Evolutionary conservation across 2,888 invertebrate genomes (phyloP).

Genomic region (Priocnemis perturbator): DNA sequence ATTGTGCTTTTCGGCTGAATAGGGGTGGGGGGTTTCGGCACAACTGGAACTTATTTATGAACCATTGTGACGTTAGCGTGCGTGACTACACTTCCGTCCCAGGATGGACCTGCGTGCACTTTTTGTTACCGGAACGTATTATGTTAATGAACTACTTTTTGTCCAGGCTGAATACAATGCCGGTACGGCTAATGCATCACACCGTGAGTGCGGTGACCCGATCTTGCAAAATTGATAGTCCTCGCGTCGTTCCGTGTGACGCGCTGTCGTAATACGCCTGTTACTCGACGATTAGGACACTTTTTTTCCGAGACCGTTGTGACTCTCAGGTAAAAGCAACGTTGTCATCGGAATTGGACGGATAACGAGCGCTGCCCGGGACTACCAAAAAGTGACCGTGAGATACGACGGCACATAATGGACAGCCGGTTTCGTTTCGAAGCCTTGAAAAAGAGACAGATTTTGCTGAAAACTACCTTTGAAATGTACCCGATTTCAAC

Average conservation of each 20-base stretch:
- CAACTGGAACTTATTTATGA: conserved; percentile 47
- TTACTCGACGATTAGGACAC: no score
- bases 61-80: conserved; percentile 47
- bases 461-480: no score
- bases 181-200: conserved; percentile 15
- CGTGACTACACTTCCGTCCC: conserved; percentile 43
- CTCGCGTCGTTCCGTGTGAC: neutral
- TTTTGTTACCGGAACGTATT: conserved; percentile 40
- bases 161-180: conserved; percentile 17
- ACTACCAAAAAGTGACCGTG: no score
- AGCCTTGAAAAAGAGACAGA: no score
- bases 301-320: no score
- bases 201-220: neutral
- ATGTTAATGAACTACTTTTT: conserved; percentile 33
- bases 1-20: conserved; percentile 40
- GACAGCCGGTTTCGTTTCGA: no score
- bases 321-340: no score
- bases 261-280: conserved; percentile 3
- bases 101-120: conserved; percentile 35
- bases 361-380: no score
- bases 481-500: no score
- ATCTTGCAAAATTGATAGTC: no score
- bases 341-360: no score
- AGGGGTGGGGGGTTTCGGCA: conserved; percentile 32
- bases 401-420: no score